Evolutionary conservation across 2,797 vertebrate genomes (phyloP), one percentile per base, ranked within the genome.

Genomic region (Mus minutoides): DNA sequence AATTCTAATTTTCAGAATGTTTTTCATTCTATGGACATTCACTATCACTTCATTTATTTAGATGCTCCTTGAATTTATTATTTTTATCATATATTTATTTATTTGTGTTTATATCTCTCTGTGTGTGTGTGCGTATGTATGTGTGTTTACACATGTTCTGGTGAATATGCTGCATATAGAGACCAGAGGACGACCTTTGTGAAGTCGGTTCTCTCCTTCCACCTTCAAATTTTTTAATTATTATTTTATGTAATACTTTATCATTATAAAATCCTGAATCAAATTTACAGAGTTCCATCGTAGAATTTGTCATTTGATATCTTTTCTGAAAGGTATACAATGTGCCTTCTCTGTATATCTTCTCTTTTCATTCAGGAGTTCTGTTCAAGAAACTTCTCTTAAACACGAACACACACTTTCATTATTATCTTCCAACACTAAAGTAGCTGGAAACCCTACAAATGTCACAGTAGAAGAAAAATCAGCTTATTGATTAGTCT

Each of bases 341-440:
- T 54, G 6, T 84, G 4, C 4, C 14, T 11, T 88, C 91, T 73
- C 16, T 71, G 0, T 37, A 26, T 89, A 12, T n/a, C 31, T 8
- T n/a, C 11, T 88, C 24, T 11, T 86, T 87, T 88, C 40, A 73
- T 58, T 94, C 11, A 90, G 22, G 7, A 85, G 69, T 92, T 97
- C 46, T 87, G 21, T 3, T 95, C 52, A 31, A 69, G 56, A 76
- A 93, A 43, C 24, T 3, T 14, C 78, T 97, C 87, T 84, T 29
- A 96, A 94, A 92, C 9, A 54, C 89, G 82, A 85, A 83, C 24
- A 80, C 60, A 96, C 21, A 69, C 22, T 76, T 88, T 0, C 37
- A 49, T 97, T 97, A 95, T 97, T 97, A 96, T 96, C 94, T 97
- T 54, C 93, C 58, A 98, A 67, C 10, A 84, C 80, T 90, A 96